Conservation (phyloP, 2,113 vertebrate species). For the Ictalurus punctatus region DNA sequence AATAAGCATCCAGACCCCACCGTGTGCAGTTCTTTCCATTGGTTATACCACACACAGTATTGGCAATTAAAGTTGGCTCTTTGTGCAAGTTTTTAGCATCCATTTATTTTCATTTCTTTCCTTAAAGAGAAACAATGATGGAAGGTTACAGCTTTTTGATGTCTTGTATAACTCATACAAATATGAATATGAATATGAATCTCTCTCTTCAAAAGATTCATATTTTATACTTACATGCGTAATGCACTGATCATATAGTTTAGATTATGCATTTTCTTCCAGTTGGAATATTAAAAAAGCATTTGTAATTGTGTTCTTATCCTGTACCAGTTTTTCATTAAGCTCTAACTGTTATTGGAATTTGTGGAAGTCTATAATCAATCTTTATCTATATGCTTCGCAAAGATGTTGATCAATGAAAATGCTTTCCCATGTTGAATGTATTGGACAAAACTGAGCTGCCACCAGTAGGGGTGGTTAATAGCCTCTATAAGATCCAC, state of each 20-base stretch:
- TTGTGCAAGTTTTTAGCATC: slow-evolving; percentile 50
- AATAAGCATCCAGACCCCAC: slow-evolving; percentile 62
- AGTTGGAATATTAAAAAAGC: slow-evolving; percentile 61
- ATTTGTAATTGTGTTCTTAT: slow-evolving; percentile 59
- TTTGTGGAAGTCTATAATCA: slow-evolving; percentile 76
- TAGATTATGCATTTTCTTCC: slow-evolving; percentile 60
- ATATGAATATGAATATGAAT: slow-evolving; percentile 61
- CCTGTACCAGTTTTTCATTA: slow-evolving; percentile 64
- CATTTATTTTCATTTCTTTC: slow-evolving; percentile 70
- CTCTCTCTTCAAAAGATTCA: slow-evolving; percentile 68
- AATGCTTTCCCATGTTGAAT: slow-evolving; percentile 75
- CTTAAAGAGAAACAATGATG: slow-evolving; percentile 71
- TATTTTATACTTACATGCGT: slow-evolving; percentile 65
- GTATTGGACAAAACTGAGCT: slow-evolving; percentile 67
- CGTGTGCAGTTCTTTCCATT: slow-evolving; percentile 62
- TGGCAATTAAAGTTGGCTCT: slow-evolving; percentile 41
- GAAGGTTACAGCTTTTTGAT: slow-evolving; percentile 72
- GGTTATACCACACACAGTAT: slow-evolving; percentile 48
- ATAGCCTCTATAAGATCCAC: slow-evolving; percentile 68
- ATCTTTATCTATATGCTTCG: slow-evolving; percentile 73
- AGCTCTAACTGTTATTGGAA: slow-evolving; percentile 71
- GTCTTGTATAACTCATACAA: slow-evolving; percentile 59
- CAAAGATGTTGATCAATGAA: slow-evolving; percentile 76
- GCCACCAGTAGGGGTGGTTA: slow-evolving; percentile 62
- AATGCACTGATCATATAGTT: slow-evolving; percentile 50